phyloP scores from a whole-genome alignment of 2,888 invertebrate genomes.

The Dynastes grantii region DNA sequence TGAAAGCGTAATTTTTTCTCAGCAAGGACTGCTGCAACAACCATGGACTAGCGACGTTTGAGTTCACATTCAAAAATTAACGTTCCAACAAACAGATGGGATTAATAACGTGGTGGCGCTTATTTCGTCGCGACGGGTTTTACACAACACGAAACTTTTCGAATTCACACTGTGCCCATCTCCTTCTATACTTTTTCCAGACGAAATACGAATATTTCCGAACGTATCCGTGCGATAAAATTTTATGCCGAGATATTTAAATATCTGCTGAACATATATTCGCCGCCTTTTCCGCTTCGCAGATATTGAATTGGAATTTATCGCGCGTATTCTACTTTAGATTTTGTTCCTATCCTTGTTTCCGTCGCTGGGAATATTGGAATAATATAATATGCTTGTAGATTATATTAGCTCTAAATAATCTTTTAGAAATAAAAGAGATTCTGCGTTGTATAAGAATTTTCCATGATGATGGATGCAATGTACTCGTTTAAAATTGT shows the following conservation, averaged over 20 bases:
- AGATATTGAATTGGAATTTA: slow-evolving; percentile 30
- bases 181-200: background rate
- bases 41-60: slow-evolving; percentile 15
- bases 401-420: too few species aligned
- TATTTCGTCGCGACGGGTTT: slow-evolving; percentile 19
- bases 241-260: slow-evolving; percentile 26
- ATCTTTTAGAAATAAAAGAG: too few species aligned
- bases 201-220: background rate
- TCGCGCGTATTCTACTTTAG: background rate
- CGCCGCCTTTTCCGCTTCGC: background rate
- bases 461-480: too few species aligned
- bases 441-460: too few species aligned
- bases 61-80: slow-evolving; percentile 21
- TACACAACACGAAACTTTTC: slow-evolving; percentile 16
- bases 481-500: too few species aligned
- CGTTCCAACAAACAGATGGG: slow-evolving; percentile 26
- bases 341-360: background rate
- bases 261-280: slow-evolving; percentile 10
- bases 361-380: background rate
- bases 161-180: background rate
- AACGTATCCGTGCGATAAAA: slow-evolving; percentile 8
- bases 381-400: too few species aligned
- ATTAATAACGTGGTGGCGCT: slow-evolving; percentile 15
- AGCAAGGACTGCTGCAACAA: slow-evolving; percentile 34
- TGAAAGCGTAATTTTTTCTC: slow-evolving; percentile 28